phyloP scores from a whole-genome alignment of 1,140 invertebrate genomes.

The Drosophila paulistorum region DNA sequence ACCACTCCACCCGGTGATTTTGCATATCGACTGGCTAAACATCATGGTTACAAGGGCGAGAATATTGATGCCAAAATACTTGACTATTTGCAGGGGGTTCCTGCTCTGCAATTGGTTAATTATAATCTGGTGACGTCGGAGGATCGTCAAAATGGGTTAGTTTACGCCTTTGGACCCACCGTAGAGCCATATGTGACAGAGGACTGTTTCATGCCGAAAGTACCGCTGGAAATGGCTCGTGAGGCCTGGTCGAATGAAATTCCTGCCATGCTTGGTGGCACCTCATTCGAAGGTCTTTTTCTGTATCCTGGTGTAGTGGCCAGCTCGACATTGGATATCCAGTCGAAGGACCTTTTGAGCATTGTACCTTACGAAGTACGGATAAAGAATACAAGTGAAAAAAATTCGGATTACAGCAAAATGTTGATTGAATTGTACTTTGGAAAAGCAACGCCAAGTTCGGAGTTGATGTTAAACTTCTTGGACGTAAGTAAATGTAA shows the following conservation, averaged over 20 bases:
- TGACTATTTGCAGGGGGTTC: constrained; percentile 72
- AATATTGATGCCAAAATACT: constrained; percentile 73
- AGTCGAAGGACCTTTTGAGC: constrained; percentile 44
- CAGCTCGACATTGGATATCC: constrained; percentile 36
- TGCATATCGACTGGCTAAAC: constrained; percentile 59
- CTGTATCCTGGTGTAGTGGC: constrained; percentile 67
- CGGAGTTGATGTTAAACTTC: constrained; percentile 48
- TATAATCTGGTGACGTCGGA: constrained; percentile 38
- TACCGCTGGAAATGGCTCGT: constrained; percentile 64
- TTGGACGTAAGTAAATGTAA: constrained; percentile 56
- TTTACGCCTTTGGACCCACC: constrained; percentile 72
- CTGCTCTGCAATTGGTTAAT: constrained; percentile 47
- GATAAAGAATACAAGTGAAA: constrained; percentile 20
- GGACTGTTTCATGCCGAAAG: constrained; percentile 69
- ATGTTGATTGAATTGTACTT: constrained; percentile 58
- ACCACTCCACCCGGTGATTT: constrained; percentile 82
- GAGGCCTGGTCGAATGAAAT: constrained; percentile 76
- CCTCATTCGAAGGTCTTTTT: constrained; percentile 75
- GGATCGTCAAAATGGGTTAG: constrained; percentile 53
- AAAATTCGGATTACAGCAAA: constrained; percentile 42
- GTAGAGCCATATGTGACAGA: constrained; percentile 73
- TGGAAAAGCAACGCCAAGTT: constrained; percentile 52
- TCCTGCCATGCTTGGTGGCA: constrained; percentile 79
- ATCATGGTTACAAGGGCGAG: constrained; percentile 59
- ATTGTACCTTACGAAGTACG: constrained; percentile 55